A percentile compares a stretch with the other conserved stretches of the same genome.
Conservation (phyloP, 2,888 invertebrate genomes). For the Spodoptera picta region DNA sequence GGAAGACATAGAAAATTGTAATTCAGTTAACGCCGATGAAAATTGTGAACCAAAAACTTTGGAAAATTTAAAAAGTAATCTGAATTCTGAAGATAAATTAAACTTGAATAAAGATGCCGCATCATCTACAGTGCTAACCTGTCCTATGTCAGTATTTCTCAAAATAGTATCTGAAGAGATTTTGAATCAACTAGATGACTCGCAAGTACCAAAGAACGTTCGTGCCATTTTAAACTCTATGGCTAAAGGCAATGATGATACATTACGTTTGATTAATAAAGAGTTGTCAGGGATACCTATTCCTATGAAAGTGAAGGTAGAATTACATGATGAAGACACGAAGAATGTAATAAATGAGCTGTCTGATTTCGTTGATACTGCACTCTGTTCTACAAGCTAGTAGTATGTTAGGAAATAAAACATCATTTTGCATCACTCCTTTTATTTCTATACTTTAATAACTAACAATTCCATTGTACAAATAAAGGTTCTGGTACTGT, state of each 20-base stretch:
- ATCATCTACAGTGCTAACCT: neutral
- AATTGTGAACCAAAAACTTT: neutral
- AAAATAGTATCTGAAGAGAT: neutral
- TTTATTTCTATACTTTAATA: too few relatives aligned
- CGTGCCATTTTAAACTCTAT: slow-evolving; percentile 1
- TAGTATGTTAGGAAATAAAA: too few relatives aligned
- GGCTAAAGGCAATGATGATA: neutral
- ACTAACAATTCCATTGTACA: too few relatives aligned
- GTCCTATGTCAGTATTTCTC: slow-evolving; percentile 6
- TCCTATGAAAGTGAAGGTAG: neutral
- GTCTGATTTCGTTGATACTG: neutral
- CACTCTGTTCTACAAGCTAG: slow-evolving; percentile 6
- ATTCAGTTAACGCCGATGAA: neutral
- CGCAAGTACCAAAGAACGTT: neutral
- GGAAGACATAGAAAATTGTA: neutral
- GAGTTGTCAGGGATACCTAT: neutral
- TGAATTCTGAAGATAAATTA: neutral
- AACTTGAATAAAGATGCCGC: neutral
- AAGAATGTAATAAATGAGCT: slow-evolving; percentile 5
- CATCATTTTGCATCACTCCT: too few relatives aligned
- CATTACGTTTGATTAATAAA: neutral
- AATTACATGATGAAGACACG: slow-evolving; percentile 12
- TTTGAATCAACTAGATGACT: neutral
- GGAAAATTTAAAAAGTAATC: neutral
- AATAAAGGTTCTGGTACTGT: too few relatives aligned